phyloP scores from a whole-genome alignment of 2,888 invertebrate species.

The Molanna angustata region DNA sequence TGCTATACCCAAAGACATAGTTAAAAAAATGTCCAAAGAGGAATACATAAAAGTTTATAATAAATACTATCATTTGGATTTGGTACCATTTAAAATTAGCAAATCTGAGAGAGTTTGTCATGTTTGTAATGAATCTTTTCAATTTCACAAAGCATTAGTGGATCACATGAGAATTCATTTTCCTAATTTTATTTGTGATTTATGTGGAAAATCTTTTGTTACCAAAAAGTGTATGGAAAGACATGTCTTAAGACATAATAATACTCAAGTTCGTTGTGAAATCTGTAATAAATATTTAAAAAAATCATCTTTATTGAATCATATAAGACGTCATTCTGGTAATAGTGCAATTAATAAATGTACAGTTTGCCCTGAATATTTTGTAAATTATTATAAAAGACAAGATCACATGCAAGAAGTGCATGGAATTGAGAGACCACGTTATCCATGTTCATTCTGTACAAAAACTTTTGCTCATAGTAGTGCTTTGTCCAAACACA shows the following conservation, averaged over 20 bases:
- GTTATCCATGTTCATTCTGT: constrained; percentile 46
- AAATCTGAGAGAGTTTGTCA: constrained; percentile 42
- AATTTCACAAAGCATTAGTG: constrained; percentile 44
- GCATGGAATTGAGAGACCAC: constrained; percentile 4
- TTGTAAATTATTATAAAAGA: constrained; percentile 9
- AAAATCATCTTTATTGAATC: constrained; percentile 1
- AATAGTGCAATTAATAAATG: constrained; percentile 2
- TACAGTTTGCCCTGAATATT: constrained; percentile 7
- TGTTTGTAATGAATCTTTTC: constrained; percentile 35
- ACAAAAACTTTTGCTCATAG: constrained; percentile 50
- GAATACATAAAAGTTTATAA: constrained; percentile 12
- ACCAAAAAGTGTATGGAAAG: constrained; percentile 12
- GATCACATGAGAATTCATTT: constrained; percentile 46
- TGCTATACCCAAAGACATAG: constrained; percentile 9
- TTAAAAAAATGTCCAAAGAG: constrained; percentile 8
- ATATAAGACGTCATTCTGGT: constrained; percentile 5
- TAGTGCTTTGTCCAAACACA: constrained; percentile 48
- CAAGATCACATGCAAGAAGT: constrained; percentile 9
- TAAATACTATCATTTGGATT: constrained; percentile 2
- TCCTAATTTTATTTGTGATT: constrained; percentile 18
- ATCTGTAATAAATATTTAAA: constrained; percentile 12
- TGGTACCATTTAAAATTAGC: constrained; percentile 46
- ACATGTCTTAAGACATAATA: constrained; percentile 4
- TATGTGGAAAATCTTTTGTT: constrained; percentile 24
- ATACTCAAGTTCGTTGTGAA: constrained; percentile 3